Evolutionary conservation across 2,888 invertebrate species (phyloP), one percentile per base, ranked within the genome.

Genomic region (Drosophila vallismaia): DNA sequence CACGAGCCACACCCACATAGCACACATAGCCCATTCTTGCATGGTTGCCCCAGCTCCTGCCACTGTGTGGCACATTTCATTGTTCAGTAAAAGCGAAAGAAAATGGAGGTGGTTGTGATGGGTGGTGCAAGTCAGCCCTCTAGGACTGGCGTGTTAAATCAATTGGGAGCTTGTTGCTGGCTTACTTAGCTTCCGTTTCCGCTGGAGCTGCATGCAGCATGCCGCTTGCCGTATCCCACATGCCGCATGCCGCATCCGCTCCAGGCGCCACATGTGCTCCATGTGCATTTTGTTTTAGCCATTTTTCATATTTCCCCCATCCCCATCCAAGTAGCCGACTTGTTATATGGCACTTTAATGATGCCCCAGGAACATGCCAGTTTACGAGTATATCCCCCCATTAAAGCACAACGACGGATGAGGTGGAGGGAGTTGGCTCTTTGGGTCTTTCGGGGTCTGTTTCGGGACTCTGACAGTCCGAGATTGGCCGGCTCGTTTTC

Each of bases 141-240:
- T 52, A 60, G 75, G 62, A 62, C 71, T 73, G 62, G 68, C 68
- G 88, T 79, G 88, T 84, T 88, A 88, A 85, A 83, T 85, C 84
- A 88, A 85, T 85, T 88, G 84, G 88, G 88, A 84, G 74, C 86
- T 88, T 77, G 75, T 78, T 83, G 77, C 83, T 85, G 79, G 71
- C 72, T 60, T 85, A 82, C 78, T 80, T 82, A 79, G 80, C 70
- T 71, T 69, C 71, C 69, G 79, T 69, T 75, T 87, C 79, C 86
- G 77, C 63, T 72, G 71, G 70, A 12, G 7, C 29, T 28, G 12
- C 44, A 12, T 42, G 38, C 31, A 44, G 38, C 26, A 56, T 33
- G 46, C 24, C 48, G 58, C 50, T 38, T 24, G 4, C 12, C 3
- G n/a, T 19, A 19, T 19, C 19, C 19, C 49, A 33, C 36, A 12